A percentile compares a stretch with the other conserved stretches of the same genome.
Conservation (phyloP, 2,113 vertebrate genomes). For the Channa maculata region DNA sequence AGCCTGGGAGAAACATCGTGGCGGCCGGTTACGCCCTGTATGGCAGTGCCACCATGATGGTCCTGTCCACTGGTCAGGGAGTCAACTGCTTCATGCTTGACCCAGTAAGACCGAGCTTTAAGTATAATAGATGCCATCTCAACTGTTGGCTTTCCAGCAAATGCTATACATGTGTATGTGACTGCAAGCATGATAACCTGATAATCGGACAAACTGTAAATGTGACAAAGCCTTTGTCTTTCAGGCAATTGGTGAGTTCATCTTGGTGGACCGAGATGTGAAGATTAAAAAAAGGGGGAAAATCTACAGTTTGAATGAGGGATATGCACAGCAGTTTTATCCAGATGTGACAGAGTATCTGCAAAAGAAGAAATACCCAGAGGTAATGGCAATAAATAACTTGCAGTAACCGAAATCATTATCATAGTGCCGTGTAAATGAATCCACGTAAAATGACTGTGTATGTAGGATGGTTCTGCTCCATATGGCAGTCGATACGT, state of each 20-base stretch:
- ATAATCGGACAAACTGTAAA: not conserved
- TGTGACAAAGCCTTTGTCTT: not conserved
- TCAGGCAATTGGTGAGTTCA: constrained; percentile 96
- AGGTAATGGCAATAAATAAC: constrained; percentile 75
- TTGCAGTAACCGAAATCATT: no score
- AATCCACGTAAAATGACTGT: no score
- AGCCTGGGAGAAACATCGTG: constrained; percentile 91
- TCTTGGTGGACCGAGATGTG: constrained; percentile 92
- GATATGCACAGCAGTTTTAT: constrained; percentile 95
- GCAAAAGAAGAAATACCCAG: constrained; percentile 94
- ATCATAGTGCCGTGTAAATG: no score
- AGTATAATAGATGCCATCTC: not conserved
- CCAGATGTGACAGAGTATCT: constrained; percentile 91
- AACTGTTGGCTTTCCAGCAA: not conserved
- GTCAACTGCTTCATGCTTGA: constrained; percentile 99
- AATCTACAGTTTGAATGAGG: constrained; percentile 98
- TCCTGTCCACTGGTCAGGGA: constrained; percentile 89
- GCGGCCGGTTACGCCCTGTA: constrained; percentile 96
- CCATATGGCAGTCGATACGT: constrained; percentile 93
- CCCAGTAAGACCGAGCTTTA: constrained; percentile 82
- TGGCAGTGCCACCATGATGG: constrained; percentile 97
- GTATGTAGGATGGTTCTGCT: constrained; percentile 88
- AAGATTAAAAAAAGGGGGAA: constrained; percentile 96
- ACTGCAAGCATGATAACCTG: not conserved
- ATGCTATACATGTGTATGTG: no score